Evolutionary conservation across 2,113 vertebrate species (phyloP).

Genomic region (Microcebus ravelobensis): DNA sequence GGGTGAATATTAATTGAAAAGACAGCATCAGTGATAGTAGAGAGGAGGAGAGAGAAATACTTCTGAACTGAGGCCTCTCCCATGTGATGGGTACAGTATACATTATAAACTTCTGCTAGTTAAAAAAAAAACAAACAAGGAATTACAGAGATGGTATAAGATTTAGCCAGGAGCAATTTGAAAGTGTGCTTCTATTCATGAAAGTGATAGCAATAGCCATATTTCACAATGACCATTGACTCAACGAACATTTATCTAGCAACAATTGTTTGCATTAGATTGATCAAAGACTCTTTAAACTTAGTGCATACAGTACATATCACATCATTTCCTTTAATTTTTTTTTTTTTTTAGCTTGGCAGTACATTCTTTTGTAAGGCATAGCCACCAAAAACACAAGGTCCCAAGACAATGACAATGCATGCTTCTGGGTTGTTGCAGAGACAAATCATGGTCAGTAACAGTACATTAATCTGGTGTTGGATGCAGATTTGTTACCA

Average conservation of each 20-base stretch:
- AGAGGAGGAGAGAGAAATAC: not conserved
- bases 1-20: not conserved
- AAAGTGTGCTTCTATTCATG: not conserved
- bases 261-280: not conserved
- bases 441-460: not conserved
- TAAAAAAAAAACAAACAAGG: not conserved
- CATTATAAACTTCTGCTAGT: not conserved
- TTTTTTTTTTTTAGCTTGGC: not conserved
- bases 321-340: not conserved
- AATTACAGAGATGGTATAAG: not conserved
- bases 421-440: not conserved
- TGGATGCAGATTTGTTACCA: not conserved
- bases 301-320: not conserved
- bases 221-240: not conserved
- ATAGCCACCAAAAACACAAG: not conserved
- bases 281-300: conserved; percentile 27
- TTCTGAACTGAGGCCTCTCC: not conserved
- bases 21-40: not conserved
- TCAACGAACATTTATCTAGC: not conserved
- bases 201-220: not conserved
- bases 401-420: not conserved
- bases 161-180: not conserved
- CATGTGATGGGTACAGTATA: not conserved
- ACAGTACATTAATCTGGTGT: not conserved
- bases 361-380: not conserved